These are phyloP conservation scores for Meleagris gallopavo DNA, from an alignment of 2,113 vertebrate genomes.

Conservation along the genomic window DNA sequence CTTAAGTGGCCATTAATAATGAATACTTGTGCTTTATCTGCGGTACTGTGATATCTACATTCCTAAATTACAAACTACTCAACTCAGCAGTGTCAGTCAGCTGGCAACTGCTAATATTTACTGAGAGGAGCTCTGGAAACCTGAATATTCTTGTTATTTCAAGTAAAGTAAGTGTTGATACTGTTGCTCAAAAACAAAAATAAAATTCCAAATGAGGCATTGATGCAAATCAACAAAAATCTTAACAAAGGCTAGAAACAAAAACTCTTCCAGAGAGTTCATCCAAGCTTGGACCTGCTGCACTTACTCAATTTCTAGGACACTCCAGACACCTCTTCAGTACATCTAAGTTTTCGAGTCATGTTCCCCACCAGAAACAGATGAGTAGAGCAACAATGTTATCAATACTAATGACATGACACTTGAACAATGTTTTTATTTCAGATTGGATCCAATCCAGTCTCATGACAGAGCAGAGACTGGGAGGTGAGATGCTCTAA, in stretches of 20 bases:
- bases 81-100: not conserved
- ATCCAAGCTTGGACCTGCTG: not conserved
- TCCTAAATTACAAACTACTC: conserved; percentile 26
- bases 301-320: not conserved
- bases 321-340: not conserved
- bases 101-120: not conserved
- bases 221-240: not conserved
- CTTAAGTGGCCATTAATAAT: conserved; percentile 8
- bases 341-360: fast-evolving
- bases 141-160: not conserved
- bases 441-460: not conserved
- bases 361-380: not conserved
- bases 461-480: not conserved
- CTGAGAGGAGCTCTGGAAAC: not conserved
- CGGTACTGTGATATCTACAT: not conserved
- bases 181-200: not conserved
- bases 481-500: not conserved
- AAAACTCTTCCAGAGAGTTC: not conserved
- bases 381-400: not conserved
- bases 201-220: not conserved
- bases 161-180: not conserved
- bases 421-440: not conserved
- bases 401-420: not conserved
- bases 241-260: not conserved
- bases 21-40: not conserved